A percentile compares a stretch with the other conserved stretches of the same genome.
These are phyloP conservation scores for Conus ventricosus DNA, from an alignment of 1,140 invertebrate genomes.

Conservation along the genomic window DNA sequence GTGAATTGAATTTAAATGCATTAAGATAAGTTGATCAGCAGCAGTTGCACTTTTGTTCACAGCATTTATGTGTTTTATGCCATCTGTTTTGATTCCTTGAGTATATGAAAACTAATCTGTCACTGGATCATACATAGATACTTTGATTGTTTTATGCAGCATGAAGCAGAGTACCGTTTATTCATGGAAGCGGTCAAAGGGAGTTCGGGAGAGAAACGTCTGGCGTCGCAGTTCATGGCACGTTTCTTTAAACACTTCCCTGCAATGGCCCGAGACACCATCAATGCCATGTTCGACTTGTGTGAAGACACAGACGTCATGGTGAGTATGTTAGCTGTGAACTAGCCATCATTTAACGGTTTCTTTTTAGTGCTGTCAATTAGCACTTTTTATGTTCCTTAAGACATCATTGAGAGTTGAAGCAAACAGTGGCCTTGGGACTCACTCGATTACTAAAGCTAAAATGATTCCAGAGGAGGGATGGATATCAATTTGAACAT, in stretches of 20 bases:
- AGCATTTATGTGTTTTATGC: too few relatives aligned
- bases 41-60: too few relatives aligned
- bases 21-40: too few relatives aligned
- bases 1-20: too few relatives aligned
- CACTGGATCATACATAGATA: too few relatives aligned
- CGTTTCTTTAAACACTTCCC: constrained; percentile 96
- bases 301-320: constrained; percentile 93
- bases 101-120: too few relatives aligned
- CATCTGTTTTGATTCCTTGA: too few relatives aligned
- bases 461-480: too few relatives aligned
- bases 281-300: constrained; percentile 94
- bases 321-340: constrained; percentile 47
- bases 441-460: too few relatives aligned
- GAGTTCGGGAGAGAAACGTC: constrained; percentile 88
- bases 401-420: not conserved
- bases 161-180: constrained; percentile 90
- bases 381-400: not conserved
- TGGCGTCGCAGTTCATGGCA: constrained; percentile 96
- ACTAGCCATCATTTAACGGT: not conserved
- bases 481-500: too few relatives aligned
- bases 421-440: not conserved
- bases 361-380: not conserved
- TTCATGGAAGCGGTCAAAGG: constrained; percentile 81
- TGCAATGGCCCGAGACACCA: constrained; percentile 86
- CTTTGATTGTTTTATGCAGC: constrained; percentile 77